These are phyloP conservation scores for Thrips palmi DNA, from an alignment of 1,140 invertebrate species.

Conservation along the genomic window DNA sequence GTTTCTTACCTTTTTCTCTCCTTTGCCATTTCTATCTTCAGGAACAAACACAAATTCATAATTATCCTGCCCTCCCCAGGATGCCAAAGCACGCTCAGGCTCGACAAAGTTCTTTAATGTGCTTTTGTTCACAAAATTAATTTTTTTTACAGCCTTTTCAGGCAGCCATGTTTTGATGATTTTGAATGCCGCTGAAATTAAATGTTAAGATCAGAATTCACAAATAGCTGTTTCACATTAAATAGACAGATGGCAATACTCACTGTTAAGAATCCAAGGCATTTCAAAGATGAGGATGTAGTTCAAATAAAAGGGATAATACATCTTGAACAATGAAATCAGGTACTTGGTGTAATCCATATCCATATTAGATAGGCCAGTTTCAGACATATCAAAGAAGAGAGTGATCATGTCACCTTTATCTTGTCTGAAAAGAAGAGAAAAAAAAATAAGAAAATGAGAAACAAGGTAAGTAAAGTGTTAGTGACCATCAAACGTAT, in stretches of 20 bases:
- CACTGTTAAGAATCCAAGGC: constrained; percentile 84
- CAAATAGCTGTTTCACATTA: constrained; percentile 4
- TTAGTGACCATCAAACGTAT: no score
- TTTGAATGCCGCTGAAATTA: constrained; percentile 67
- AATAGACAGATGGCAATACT: constrained; percentile 16
- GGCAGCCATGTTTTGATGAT: constrained; percentile 79
- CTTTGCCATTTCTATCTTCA: constrained; percentile 24
- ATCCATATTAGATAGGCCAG: constrained; percentile 73
- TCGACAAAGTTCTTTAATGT: constrained; percentile 58
- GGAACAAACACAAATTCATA: constrained; percentile 53
- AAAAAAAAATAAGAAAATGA: neutral
- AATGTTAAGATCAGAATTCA: constrained; percentile 13
- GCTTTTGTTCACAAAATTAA: constrained; percentile 71
- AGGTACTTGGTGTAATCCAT: constrained; percentile 72
- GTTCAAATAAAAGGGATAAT: constrained; percentile 80
- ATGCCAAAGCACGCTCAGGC: constrained; percentile 47
- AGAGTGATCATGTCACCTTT: constrained; percentile 62
- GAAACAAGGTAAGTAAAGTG: neutral
- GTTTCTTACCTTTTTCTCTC: constrained; percentile 30
- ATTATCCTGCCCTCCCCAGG: constrained; percentile 72
- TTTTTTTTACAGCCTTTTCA: constrained; percentile 70
- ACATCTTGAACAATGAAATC: constrained; percentile 69
- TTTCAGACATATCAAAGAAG: constrained; percentile 77
- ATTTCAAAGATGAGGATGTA: constrained; percentile 87
- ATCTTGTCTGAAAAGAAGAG: constrained; percentile 32